Percentiles rank a stretch among this genome's conserved stretches.
phyloP scores from a whole-genome alignment of 53 echinoderm and acorn worm genomes.

The Holothuria leucospilota region DNA sequence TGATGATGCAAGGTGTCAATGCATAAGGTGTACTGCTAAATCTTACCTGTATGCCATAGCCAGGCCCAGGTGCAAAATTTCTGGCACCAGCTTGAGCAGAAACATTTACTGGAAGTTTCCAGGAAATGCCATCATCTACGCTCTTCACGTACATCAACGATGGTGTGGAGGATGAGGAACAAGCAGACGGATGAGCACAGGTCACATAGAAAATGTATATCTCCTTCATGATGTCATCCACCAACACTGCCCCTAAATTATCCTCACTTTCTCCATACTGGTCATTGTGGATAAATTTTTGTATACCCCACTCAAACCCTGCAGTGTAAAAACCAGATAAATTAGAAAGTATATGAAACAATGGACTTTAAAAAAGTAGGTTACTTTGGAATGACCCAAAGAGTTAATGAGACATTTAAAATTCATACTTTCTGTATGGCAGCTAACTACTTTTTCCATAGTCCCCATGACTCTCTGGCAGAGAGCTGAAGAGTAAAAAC shows the following conservation, averaged over 20 bases:
- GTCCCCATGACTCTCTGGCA: too few species aligned
- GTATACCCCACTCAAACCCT: constrained; percentile 29
- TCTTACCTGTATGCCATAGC: constrained; percentile 89
- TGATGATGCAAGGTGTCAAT: too few species aligned
- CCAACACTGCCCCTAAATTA: constrained; percentile 80
- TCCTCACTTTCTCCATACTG: constrained; percentile 62
- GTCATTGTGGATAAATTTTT: constrained; percentile 30
- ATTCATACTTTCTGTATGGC: too few species aligned
- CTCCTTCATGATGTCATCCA: constrained; percentile 74
- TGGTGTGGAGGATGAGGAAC: constrained; percentile 37
- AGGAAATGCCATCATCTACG: constrained; percentile 81
- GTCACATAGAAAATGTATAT: constrained; percentile 82
- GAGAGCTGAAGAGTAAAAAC: too few species aligned
- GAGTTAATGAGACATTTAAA: too few species aligned
- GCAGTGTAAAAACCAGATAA: not conserved
- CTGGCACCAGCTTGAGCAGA: constrained; percentile 66
- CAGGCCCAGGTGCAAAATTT: constrained; percentile 87
- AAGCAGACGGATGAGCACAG: constrained; percentile 76
- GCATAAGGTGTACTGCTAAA: not conserved
- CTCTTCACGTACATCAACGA: constrained; percentile 74
- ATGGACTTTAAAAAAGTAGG: too few species aligned
- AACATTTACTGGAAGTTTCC: constrained; percentile 73
- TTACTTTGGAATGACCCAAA: too few species aligned
- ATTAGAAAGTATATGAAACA: too few species aligned
- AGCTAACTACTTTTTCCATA: too few species aligned